A percentile compares a stretch with the other conserved stretches of the same genome.
Conservation (phyloP, 1,140 invertebrate genomes). For the Drosophila azteca region DNA sequence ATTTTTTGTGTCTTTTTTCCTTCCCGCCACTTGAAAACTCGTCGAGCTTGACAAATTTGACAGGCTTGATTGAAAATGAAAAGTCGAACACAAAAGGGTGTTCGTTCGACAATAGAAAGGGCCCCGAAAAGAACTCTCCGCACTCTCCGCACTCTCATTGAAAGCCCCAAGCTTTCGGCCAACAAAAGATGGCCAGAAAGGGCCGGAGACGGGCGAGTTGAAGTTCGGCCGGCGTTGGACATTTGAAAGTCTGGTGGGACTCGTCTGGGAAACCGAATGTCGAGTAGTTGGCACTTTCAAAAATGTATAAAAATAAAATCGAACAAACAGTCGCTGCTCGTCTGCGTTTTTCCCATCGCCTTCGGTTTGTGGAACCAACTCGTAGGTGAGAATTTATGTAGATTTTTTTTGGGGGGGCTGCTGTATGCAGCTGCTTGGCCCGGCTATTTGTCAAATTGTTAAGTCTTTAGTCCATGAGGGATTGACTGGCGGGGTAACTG, state of each 20-base stretch:
- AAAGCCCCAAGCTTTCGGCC: conserved; percentile 56
- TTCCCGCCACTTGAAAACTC: conserved; percentile 62
- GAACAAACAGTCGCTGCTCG: conserved; percentile 15
- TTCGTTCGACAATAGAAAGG: conserved; percentile 50
- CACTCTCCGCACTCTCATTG: conserved; percentile 40
- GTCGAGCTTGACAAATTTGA: conserved; percentile 82
- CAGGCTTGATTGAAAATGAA: conserved; percentile 82
- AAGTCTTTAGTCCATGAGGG: conserved; percentile 74
- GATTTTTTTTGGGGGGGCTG: conserved; percentile 46
- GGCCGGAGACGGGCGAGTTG: conserved; percentile 4
- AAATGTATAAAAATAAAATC: conserved; percentile 38
- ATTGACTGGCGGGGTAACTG: conserved; percentile 79
- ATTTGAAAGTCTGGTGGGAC: conserved; percentile 57
- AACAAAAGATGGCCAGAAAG: conserved; percentile 50
- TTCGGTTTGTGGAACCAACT: conserved; percentile 27
- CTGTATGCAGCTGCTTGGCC: conserved; percentile 17
- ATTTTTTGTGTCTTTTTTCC: conserved; percentile 33
- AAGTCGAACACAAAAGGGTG: conserved; percentile 65
- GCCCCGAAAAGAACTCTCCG: conserved; percentile 36
- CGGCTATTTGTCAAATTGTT: conserved; percentile 81
- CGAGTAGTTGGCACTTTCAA: conserved; percentile 77
- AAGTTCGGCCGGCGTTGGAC: conserved; percentile 10
- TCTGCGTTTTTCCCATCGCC: conserved; percentile 43
- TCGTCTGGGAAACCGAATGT: conserved; percentile 57
- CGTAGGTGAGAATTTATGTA: conserved; percentile 80